Conservation (phyloP, 37 sponge, comb jelly and placozoan genomes). For the Spongia lamella region DNA sequence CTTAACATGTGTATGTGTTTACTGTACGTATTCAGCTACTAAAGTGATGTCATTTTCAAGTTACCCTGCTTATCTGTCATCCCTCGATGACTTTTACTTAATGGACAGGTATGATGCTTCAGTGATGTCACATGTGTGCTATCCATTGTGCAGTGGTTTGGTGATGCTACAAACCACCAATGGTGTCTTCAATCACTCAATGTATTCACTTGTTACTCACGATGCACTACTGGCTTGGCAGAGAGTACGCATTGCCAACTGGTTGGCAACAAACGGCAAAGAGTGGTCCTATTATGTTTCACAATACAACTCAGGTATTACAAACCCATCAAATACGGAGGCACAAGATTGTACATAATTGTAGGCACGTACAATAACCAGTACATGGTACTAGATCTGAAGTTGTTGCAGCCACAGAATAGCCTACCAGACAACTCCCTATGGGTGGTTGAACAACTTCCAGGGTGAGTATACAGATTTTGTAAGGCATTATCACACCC, state of each 20-base stretch:
- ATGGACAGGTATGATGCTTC: conserved; percentile 50
- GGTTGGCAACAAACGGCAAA: conserved; percentile 42
- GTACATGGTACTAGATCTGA: conserved; percentile 75
- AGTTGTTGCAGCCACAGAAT: conserved; percentile 40
- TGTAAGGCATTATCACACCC: too few species aligned
- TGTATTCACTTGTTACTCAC: conserved; percentile 39
- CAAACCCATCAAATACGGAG: neutral
- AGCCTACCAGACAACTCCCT: conserved; percentile 45
- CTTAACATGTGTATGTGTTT: conserved; percentile 16
- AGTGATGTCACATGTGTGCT: too few species aligned
- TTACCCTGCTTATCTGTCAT: conserved; percentile 61
- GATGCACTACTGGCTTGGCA: conserved; percentile 69
- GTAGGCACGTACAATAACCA: conserved; percentile 78
- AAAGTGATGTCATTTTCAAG: conserved; percentile 63
- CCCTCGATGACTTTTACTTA: conserved; percentile 70
- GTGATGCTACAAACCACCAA: conserved; percentile 75
- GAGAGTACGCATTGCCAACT: conserved; percentile 67
- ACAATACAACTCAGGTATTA: conserved; percentile 63
- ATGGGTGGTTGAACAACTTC: conserved; percentile 71
- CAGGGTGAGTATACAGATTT: conserved; percentile 41
- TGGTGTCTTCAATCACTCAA: conserved; percentile 22
- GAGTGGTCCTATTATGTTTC: conserved; percentile 45
- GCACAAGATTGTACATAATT: neutral
- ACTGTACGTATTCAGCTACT: conserved; percentile 12
- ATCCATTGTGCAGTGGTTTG: conserved; percentile 62